Conservation (phyloP, 2,888 invertebrate genomes). For the Cephus nigrinus region DNA sequence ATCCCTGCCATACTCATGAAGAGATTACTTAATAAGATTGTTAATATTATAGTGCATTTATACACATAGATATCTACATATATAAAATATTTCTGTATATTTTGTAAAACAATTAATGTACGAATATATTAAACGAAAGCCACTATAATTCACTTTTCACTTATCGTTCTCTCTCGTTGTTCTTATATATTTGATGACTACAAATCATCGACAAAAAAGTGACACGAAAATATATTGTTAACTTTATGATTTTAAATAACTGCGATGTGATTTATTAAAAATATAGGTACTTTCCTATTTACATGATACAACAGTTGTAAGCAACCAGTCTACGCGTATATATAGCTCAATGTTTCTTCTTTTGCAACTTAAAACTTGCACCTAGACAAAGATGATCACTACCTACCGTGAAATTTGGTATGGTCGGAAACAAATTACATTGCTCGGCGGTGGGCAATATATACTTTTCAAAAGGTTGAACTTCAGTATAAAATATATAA, state of each 20-base stretch:
- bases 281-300: conserved; percentile 1
- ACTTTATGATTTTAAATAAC: background rate
- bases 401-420: conserved; percentile 81
- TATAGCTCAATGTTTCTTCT: conserved; percentile 32
- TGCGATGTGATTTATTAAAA: conserved; percentile 1
- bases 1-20: background rate
- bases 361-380: conserved; percentile 75
- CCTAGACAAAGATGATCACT: conserved; percentile 90
- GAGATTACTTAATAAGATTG: background rate
- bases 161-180: background rate
- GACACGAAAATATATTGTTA: background rate
- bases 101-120: background rate
- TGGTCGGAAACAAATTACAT: conserved; percentile 69
- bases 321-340: background rate
- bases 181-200: background rate
- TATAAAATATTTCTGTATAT: background rate
- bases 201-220: background rate
- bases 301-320: conserved; percentile 1
- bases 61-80: background rate
- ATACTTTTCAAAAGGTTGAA: conserved; percentile 65
- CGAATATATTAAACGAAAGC: background rate
- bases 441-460: conserved; percentile 75
- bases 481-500: conserved; percentile 87
- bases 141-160: background rate
- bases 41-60: background rate